phyloP scores from a whole-genome alignment of 2,797 vertebrate species.

The Tympanoctomys barrerae region DNA sequence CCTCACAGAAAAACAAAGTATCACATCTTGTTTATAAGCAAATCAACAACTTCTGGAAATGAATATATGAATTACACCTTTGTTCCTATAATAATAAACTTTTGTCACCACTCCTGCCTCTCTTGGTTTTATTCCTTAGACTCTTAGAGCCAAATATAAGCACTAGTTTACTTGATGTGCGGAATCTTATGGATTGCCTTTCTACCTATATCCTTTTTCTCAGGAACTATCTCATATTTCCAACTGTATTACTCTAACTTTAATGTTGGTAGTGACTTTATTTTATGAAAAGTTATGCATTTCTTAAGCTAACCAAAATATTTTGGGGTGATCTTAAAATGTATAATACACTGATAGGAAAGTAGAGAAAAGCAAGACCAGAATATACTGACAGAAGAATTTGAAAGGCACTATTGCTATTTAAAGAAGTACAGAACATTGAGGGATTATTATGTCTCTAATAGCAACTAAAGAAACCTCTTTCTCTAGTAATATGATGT shows the following conservation, averaged over 20 bases:
- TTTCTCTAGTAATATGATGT: background rate
- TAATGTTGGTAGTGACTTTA: background rate
- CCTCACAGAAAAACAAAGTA: background rate
- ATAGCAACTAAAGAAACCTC: background rate
- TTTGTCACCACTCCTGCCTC: background rate
- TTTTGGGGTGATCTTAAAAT: background rate
- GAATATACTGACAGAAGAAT: background rate
- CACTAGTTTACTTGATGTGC: background rate
- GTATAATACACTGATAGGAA: background rate
- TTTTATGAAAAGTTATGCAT: background rate
- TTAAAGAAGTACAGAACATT: background rate
- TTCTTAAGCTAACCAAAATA: constrained; percentile 5
- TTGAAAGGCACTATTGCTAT: background rate
- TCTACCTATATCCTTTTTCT: background rate
- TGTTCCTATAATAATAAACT: background rate
- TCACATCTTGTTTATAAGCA: background rate
- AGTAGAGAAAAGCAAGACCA: background rate
- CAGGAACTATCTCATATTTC: background rate
- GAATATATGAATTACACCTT: background rate
- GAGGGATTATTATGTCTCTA: background rate
- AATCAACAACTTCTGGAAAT: background rate
- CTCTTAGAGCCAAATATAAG: background rate
- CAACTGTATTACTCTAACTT: background rate
- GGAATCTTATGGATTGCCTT: background rate
- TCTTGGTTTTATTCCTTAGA: background rate